Base-by-base conservation (phyloP, 2,113 vertebrate species). In the Amazona guildingii region DNA sequence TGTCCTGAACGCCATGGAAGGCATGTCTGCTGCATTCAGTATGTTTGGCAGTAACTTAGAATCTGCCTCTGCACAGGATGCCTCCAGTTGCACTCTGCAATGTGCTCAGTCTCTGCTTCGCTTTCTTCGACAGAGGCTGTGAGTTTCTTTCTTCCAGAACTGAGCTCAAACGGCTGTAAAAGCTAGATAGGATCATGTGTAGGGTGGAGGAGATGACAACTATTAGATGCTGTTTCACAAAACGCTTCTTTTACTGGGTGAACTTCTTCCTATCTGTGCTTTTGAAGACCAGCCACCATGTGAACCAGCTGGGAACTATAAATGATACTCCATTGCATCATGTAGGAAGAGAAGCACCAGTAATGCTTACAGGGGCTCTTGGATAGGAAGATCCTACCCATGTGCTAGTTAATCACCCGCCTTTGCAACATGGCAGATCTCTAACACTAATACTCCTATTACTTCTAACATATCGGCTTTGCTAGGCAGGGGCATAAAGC, bases 341-440 rank as follows among this genome's bases (percentile, higher is more conserved):
- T 13, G 59, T 76, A 18, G 83, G 84, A 84, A 91, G 76, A 78
- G 66, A 54, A 77, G 74, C 80, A 69, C 33, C 0, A 0, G 20
- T 52, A 61, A 18, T 31, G 49, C n/a, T 91, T 35, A 52, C 27
- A 11, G 57, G 70, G 69, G 57, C 77, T 89, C 69, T 17, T 61
- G 91, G 33, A 48, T 62, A 43, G 80, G 91, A 94, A 89, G 28
- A 62, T 69, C 35, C 83, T 76, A 68, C 91, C 93, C 86, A 89
- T 52, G 17, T 11, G 62, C 73, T 8, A 6, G 35, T 74, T 8
- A 6, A 37, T 77, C 68, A n/a, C 59, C 64, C 2, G 1, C 92
- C 64, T 88, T 91, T 72, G 77, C 57, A 44, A 67, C 0, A 3
- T 17, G n/a, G 35, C 75, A 94, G 64, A 31, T 74, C 55, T 18